phyloP scores from a whole-genome alignment of 2,113 vertebrate genomes.

The Ageneiosus marmoratus region DNA sequence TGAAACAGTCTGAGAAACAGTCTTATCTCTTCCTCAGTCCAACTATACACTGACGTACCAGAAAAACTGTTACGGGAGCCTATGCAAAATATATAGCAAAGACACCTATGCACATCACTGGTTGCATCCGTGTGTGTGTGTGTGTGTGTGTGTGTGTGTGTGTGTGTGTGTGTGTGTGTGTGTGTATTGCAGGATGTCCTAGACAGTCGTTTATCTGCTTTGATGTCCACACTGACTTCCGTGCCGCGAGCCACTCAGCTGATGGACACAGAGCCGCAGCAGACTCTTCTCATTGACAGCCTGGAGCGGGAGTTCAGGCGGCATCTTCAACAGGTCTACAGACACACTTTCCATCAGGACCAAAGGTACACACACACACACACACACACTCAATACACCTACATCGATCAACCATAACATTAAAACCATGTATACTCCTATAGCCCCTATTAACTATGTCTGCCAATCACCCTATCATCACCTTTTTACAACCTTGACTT shows the following conservation, averaged over 20 bases:
- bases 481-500: too few species aligned
- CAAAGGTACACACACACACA: constrained; percentile 57
- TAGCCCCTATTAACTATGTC: too few species aligned
- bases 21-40: too few species aligned
- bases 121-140: not conserved
- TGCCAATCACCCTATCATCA: too few species aligned
- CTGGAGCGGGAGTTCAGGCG: constrained; percentile 75
- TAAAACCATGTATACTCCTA: too few species aligned
- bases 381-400: not conserved
- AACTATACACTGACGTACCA: too few species aligned
- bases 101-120: too few species aligned
- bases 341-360: constrained; percentile 71
- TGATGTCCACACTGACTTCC: constrained; percentile 70
- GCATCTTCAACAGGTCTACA: constrained; percentile 72
- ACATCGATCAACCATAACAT: not conserved
- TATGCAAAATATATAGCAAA: too few species aligned
- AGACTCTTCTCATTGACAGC: constrained; percentile 67
- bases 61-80: too few species aligned
- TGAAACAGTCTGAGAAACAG: too few species aligned
- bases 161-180: not conserved
- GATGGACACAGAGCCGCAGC: constrained; percentile 69
- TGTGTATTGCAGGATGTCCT: constrained; percentile 67
- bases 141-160: constrained; percentile 2
- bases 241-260: constrained; percentile 75
- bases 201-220: constrained; percentile 67